phyloP scores from a whole-genome alignment of 2,888 invertebrate species.

The Stomorhina lunata region DNA sequence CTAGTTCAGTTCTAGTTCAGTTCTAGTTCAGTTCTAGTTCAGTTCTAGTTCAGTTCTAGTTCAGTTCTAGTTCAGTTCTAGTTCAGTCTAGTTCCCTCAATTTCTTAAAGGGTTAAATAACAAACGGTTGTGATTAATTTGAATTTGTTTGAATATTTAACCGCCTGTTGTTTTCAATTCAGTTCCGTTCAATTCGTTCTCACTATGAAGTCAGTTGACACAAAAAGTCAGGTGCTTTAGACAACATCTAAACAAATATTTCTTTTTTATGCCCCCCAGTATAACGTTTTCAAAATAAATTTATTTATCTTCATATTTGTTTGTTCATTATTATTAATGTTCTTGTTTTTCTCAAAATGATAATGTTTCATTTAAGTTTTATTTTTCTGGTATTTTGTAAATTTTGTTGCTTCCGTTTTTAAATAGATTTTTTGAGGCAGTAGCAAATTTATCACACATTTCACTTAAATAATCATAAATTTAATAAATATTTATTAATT shows the following conservation, averaged over 20 bases:
- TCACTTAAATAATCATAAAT: background rate
- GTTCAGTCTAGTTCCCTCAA: too few relatives aligned
- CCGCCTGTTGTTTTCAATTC: background rate
- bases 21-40: too few relatives aligned
- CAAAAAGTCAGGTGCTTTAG: slow-evolving; percentile 35
- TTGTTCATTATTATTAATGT: background rate
- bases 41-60: too few relatives aligned
- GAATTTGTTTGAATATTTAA: slow-evolving; percentile 41
- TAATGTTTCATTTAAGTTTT: slow-evolving; percentile 6
- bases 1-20: too few relatives aligned
- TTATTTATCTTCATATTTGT: slow-evolving; percentile 21
- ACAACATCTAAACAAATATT: slow-evolving; percentile 21
- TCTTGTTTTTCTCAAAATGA: background rate
- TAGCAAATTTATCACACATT: background rate
- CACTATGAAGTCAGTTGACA: slow-evolving; percentile 15
- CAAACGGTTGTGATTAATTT: slow-evolving; percentile 61
- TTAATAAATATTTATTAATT: background rate
- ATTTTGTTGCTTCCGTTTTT: background rate
- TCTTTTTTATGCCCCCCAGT: background rate
- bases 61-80: too few relatives aligned
- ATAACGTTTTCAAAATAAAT: background rate
- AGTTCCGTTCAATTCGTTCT: too few relatives aligned
- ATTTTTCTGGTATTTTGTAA: background rate
- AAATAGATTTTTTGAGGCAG: background rate
- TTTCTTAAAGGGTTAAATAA: too few relatives aligned